Evolutionary conservation across 2,888 invertebrate genomes (phyloP), one percentile per base, ranked within the genome.

Genomic region (Campaea margaritaria): DNA sequence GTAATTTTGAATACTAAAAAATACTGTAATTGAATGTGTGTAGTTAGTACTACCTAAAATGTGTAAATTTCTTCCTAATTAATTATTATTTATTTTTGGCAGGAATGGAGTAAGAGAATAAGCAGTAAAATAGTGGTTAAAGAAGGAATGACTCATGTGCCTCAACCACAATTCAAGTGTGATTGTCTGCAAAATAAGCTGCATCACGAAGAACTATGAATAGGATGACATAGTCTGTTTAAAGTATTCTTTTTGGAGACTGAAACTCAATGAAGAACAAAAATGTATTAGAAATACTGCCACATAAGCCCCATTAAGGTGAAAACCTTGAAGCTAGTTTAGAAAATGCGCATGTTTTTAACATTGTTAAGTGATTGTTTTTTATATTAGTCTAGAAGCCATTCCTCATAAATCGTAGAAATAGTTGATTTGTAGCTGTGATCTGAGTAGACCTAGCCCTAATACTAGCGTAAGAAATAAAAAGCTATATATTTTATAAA

Each of bases 61-160:
- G 2, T 34, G 11, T 34, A 10, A 11, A 34, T 10, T 2, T 12
- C 36, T 12, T 7, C 2, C 31, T 9, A 31, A 31, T 9, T 9
- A 3, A 10, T 31, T 31, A 31, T 21, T 31, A 31, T 31, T 31
- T 9, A 31, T 31, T 9, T 39, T 70, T 87, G 87, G 53, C 69
- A 96, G 95, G 95, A 96, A 91, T 97, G 96, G 95, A 95, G 95
- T 78, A 95, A 94, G 78, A 93, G 93, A 68, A 82, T 96, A 43
- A 87, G 83, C 45, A 95, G 93, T 69, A 67, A 82, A 56, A 75
- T 87, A 0, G 70, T 58, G 31, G 72, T 89, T 11, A 67, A 62
- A 41, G 72, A 86, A 55, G 82, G 72, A 15, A 92, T 91, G 91
- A 85, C 83, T 2, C 82, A 78, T 61, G 86, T 91, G n/a, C 82